Evolutionary conservation across 2,113 vertebrate species (phyloP).

Genomic region (Cygnus buccinator): DNA sequence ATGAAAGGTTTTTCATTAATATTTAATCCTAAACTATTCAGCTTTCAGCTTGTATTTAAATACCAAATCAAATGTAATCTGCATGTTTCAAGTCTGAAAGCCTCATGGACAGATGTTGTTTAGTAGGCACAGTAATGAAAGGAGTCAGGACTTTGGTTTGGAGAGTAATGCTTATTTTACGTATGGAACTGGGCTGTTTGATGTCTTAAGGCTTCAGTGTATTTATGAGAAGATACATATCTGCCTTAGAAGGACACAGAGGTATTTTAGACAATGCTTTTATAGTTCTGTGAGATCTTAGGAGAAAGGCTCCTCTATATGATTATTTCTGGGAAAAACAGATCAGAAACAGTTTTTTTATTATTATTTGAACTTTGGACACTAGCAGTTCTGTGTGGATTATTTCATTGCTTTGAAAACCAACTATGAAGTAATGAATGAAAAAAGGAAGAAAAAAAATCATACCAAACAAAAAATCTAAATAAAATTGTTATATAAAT

Average conservation of each 20-base stretch:
- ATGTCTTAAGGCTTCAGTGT: background rate
- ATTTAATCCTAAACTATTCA: background rate
- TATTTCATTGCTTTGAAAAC: background rate
- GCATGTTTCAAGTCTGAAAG: background rate
- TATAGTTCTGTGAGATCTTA: background rate
- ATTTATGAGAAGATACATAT: fast-evolving
- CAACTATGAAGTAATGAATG: background rate
- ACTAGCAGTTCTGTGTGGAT: background rate
- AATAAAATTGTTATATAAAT: background rate
- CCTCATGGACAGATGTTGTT: background rate
- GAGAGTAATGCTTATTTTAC: background rate
- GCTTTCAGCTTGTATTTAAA: background rate
- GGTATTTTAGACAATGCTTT: background rate
- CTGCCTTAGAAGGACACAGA: background rate
- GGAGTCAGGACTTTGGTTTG: background rate
- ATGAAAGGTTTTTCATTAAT: background rate
- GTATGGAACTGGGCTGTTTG: background rate
- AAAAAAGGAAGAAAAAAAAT: background rate
- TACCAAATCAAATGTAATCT: background rate
- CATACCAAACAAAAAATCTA: background rate
- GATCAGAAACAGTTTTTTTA: background rate
- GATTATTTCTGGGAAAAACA: background rate
- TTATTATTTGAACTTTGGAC: background rate
- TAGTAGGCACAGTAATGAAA: background rate
- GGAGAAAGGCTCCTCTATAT: background rate